Conservation (phyloP, 2,888 invertebrate genomes). For the Scrobipalpa costella region DNA sequence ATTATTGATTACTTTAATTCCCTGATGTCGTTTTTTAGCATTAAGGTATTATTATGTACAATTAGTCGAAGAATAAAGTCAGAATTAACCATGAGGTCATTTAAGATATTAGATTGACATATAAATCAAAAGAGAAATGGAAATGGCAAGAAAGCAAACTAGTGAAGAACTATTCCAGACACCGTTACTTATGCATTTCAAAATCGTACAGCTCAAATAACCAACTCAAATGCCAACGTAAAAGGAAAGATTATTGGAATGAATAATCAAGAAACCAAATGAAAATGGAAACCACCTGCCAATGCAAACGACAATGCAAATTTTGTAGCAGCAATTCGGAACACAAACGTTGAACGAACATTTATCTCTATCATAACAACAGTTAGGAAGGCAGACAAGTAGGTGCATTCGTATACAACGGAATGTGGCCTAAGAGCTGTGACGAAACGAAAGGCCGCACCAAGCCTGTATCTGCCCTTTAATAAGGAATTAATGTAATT, state of each 20-base stretch:
- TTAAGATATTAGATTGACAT: no score
- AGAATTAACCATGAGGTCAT: no score
- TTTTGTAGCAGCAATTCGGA: conserved; percentile 41
- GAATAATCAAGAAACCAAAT: conserved; percentile 21
- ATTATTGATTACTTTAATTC: no score
- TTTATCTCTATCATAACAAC: conserved; percentile 46
- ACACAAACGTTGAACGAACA: conserved; percentile 39
- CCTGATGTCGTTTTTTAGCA: no score
- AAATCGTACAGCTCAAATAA: neutral
- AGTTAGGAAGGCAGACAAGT: conserved; percentile 30
- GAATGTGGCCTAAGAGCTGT: conserved; percentile 50
- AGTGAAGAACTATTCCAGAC: neutral
- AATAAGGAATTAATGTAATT: conserved; percentile 26
- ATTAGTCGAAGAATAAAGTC: no score
- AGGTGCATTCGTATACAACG: conserved; percentile 33
- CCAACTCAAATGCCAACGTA: neutral
- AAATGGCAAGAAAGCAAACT: neutral
- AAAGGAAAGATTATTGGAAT: conserved; percentile 19
- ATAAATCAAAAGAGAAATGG: neutral
- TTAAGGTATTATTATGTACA: no score
- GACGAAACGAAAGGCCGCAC: conserved; percentile 57
- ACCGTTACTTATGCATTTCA: neutral
- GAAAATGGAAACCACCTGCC: conserved; percentile 24
- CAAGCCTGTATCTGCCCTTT: conserved; percentile 27
- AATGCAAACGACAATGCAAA: conserved; percentile 34